Evolutionary conservation across 2,888 invertebrate genomes (phyloP).

Genomic region (Ophioninae sp.): DNA sequence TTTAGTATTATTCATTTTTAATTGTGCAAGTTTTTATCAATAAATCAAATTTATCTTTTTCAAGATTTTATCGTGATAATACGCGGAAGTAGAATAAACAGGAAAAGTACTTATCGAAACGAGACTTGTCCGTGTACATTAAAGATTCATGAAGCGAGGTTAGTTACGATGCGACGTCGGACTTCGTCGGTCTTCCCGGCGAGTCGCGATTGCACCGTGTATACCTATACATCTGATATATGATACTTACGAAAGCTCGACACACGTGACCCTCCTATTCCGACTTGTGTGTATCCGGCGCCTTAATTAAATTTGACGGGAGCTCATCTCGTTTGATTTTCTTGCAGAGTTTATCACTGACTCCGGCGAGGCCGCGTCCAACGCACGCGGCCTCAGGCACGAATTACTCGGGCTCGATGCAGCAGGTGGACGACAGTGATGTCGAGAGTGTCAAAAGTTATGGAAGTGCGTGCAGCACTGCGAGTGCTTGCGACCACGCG

Average conservation of each 20-base stretch:
- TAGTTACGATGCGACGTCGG: slow-evolving; percentile 32
- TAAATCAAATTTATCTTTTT: neutral
- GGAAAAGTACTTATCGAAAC: slow-evolving; percentile 14
- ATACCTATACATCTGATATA: neutral
- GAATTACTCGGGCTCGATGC: slow-evolving; percentile 80
- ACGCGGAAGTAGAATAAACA: slow-evolving; percentile 12
- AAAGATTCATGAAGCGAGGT: slow-evolving; percentile 31
- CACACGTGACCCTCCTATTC: neutral
- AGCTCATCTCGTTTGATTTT: slow-evolving; percentile 28
- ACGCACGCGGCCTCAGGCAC: slow-evolving; percentile 69
- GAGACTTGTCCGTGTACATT: slow-evolving; percentile 5
- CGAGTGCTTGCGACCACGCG: slow-evolving; percentile 91
- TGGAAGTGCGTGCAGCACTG: slow-evolving; percentile 88
- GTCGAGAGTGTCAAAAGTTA: slow-evolving; percentile 90
- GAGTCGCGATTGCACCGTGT: neutral
- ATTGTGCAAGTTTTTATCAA: neutral
- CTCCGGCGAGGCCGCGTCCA: slow-evolving; percentile 76
- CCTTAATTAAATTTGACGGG: slow-evolving; percentile 40
- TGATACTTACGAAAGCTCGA: slow-evolving; percentile 19
- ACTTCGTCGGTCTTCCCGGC: slow-evolving; percentile 51
- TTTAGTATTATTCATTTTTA: too few relatives aligned
- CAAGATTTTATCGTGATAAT: neutral
- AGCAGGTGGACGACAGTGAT: slow-evolving; percentile 83
- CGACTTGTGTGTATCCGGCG: neutral
- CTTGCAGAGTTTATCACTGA: slow-evolving; percentile 78